Percentiles rank a stretch among this genome's conserved stretches.
Evolutionary conservation across 1,140 invertebrate species (phyloP).

Genomic region (Scaptomyza pallida): DNA sequence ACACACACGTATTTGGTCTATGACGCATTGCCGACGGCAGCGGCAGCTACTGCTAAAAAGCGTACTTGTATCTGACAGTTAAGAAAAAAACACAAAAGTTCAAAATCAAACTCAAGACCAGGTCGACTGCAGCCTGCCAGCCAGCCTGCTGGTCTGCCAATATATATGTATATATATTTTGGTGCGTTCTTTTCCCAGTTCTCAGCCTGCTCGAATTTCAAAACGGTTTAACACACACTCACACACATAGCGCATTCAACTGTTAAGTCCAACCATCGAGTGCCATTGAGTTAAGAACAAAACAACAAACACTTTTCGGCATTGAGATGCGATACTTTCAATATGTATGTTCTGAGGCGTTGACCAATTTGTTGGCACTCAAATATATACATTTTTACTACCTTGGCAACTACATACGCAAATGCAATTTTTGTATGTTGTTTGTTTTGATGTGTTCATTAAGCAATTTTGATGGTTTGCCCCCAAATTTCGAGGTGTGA

Average conservation of each 20-base stretch:
- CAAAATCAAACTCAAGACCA: background rate
- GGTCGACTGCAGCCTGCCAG: background rate
- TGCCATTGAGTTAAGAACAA: conserved; percentile 35
- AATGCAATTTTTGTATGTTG: conserved; percentile 74
- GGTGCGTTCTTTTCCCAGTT: background rate
- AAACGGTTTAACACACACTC: conserved; percentile 9
- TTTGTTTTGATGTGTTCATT: conserved; percentile 78
- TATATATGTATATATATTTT: no score
- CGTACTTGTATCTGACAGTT: conserved; percentile 33
- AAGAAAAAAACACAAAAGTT: conserved; percentile 6
- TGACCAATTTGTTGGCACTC: conserved; percentile 42
- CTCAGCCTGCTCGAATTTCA: conserved; percentile 73
- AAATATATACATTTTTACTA: conserved; percentile 41
- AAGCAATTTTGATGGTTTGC: conserved; percentile 58
- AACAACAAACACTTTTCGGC: conserved; percentile 37
- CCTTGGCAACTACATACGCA: conserved; percentile 31
- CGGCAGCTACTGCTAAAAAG: conserved; percentile 50
- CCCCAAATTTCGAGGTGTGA: conserved; percentile 14
- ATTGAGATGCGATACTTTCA: conserved; percentile 68
- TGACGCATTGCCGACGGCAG: conserved; percentile 68
- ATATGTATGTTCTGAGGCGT: conserved; percentile 31
- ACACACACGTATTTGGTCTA: conserved; percentile 19
- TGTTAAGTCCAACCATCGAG: conserved; percentile 48
- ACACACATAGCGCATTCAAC: conserved; percentile 51
- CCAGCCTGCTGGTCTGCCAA: conserved; percentile 23